Evolutionary conservation across 2,113 vertebrate species (phyloP), one percentile per base, ranked within the genome.

Genomic region (Hemichromis elongatus): DNA sequence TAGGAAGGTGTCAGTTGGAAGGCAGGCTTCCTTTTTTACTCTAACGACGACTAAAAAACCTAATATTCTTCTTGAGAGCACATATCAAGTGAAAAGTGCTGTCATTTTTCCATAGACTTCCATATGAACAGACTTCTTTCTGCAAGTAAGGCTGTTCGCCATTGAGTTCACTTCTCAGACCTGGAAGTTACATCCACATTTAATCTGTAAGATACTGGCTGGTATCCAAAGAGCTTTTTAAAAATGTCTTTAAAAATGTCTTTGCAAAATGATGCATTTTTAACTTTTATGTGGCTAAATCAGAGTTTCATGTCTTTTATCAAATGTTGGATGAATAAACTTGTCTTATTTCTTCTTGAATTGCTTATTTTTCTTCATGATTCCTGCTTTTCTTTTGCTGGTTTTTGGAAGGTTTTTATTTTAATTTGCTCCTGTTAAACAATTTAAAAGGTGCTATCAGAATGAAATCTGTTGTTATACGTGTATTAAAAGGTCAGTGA

Each of bases 161-260:
- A 52, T 3, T 50, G 42, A 30, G 26, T n/a, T 30, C 42, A 30
- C 68, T 52, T 11, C 18, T 75, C 18, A 75, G 42, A 52, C 30
- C 45, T 30, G 26, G 70, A 52, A 3, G 0, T 11, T n/a, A 8
- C 16, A 2, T 8, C 16, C 26, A 30, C 10, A 28, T 75, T 50
- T 75, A 4, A 30, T 50, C 26, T 19, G 4, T 75, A 12, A 75
- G 24, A 30, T 75, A 18, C 24, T 50, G 42, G 10, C 14, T 73
- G 28, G 24, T 30, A 30, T 50, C 11, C 5, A 6, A 75, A 73
- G 30, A 30, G 4, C 0, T 21, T 12, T 21, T 61, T 5, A 9
- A 33, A 33, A 9, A n/a, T n/a, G n/a, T n/a, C n/a, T 26, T 14
- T 26, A 2, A 0, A 2, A 21, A 42, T 2, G 4, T 70, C 14